Percentiles rank a stretch among this genome's conserved stretches.
Evolutionary conservation across 2,888 invertebrate species (phyloP).

Genomic region (Marasmarcha lunaedactyla): DNA sequence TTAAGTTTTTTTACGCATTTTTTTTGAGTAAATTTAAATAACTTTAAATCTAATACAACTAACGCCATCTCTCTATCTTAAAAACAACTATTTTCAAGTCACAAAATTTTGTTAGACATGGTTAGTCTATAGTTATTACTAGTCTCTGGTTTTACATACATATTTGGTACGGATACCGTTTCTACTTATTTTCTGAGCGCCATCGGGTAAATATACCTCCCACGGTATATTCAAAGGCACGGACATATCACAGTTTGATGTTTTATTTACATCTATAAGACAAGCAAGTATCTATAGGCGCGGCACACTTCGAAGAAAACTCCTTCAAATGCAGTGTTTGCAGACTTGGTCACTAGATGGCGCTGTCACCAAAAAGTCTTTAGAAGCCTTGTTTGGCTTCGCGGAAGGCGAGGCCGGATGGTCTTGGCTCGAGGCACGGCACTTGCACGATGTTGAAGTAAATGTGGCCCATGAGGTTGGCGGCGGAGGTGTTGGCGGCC

Average conservation of each 20-base stretch:
- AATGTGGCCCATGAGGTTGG: conserved; percentile 83
- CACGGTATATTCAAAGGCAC: conserved; percentile 53
- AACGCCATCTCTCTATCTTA: too few species aligned
- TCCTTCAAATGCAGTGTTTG: background rate
- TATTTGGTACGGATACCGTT: too few species aligned
- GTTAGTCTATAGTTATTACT: too few species aligned
- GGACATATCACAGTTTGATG: conserved; percentile 65
- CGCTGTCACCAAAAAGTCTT: conserved; percentile 13
- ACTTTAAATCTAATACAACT: too few species aligned
- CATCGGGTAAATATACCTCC: conserved; percentile 34
- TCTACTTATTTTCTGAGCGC: conserved; percentile 31
- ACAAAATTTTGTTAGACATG: too few species aligned
- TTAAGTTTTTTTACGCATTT: too few species aligned
- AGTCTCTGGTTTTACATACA: too few species aligned
- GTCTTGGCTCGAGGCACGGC: conserved; percentile 75
- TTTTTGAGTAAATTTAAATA: too few species aligned
- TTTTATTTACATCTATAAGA: conserved; percentile 33
- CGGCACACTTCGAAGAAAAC: background rate
- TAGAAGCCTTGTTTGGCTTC: conserved; percentile 66
- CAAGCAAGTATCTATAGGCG: conserved; percentile 15
- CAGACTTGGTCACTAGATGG: conserved; percentile 22
- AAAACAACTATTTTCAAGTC: too few species aligned
- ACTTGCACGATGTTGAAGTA: conserved; percentile 88
- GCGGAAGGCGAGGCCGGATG: conserved; percentile 50
- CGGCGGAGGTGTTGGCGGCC: conserved; percentile 76